These are phyloP conservation scores for Zygaena filipendulae DNA, from an alignment of 2,888 invertebrate genomes.

Conservation along the genomic window DNA sequence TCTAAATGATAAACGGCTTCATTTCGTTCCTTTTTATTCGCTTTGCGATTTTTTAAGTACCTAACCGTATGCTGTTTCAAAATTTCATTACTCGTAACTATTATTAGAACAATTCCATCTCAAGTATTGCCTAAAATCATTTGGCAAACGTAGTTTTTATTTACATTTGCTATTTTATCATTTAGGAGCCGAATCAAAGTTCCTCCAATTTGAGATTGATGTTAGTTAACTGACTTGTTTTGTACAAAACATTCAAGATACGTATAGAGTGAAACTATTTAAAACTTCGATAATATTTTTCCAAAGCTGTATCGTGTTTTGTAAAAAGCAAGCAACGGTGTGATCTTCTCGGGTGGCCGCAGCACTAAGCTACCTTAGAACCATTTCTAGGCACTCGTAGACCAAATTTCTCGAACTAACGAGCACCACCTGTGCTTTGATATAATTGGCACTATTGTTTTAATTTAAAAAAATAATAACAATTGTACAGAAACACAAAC, in stretches of 20 bases:
- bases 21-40: too few species aligned
- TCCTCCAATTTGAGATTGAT: slow-evolving; percentile 41
- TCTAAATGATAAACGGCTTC: slow-evolving; percentile 65
- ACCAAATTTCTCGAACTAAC: slow-evolving; percentile 54
- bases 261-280: too few species aligned
- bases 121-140: too few species aligned
- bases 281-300: not conserved
- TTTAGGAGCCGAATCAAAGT: slow-evolving; percentile 55
- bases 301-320: slow-evolving; percentile 1
- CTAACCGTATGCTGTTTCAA: too few species aligned
- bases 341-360: slow-evolving; percentile 25
- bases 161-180: slow-evolving; percentile 60
- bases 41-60: too few species aligned
- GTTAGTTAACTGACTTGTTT: slow-evolving; percentile 41
- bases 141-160: too few species aligned
- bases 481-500: too few species aligned
- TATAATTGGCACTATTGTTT: slow-evolving; percentile 57
- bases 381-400: slow-evolving; percentile 49
- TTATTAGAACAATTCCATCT: too few species aligned
- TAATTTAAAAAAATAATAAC: too few species aligned
- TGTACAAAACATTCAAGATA: slow-evolving; percentile 32
- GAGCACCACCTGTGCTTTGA: slow-evolving; percentile 64
- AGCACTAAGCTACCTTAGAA: slow-evolving; percentile 38
- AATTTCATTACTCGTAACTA: too few species aligned
- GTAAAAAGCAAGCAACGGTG: slow-evolving; percentile 29